Evolutionary conservation across 1,140 invertebrate species (phyloP), one percentile per base, ranked within the genome.

Genomic region (Drosophila orena): DNA sequence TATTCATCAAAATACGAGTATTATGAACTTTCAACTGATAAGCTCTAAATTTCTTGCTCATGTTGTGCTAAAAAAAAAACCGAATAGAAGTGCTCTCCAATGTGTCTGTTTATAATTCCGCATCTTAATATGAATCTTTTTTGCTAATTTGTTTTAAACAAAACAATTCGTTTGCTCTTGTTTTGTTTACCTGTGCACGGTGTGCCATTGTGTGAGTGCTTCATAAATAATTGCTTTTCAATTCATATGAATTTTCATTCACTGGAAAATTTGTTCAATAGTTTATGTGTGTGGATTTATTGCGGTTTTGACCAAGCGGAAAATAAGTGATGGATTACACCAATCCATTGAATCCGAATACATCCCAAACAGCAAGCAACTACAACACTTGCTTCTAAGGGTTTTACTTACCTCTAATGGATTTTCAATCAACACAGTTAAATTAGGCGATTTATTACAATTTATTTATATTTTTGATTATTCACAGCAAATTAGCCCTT

Each of bases 71-170:
- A 44, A 27, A 11, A 17, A 44, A 27, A 11, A 49, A 50, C 15
- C 6, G 2, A 27, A 4, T 1, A 14, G 10, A 6, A 24, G 37
- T 34, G 15, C 24, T 30, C 44, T 44, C n/a, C n/a, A n/a, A n/a
- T n/a, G n/a, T n/a, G n/a, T n/a, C 34, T 72, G 38, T 72, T 72
- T 72, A 72, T 71, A 58, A 50, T 56, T 24, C 14, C 35, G n/a
- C 50, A 15, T 38, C 49, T 55, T 49, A 54, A 35, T 54, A 66
- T 42, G 50, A 17, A n/a, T 7, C 42, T 12, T 40, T 47, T 17
- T 27, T 49, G 47, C 40, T 47, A 43, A 57, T 72, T 72, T 60
- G 30, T 50, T 72, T 72, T 60, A 60, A 49, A 44, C 47, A 59
- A 43, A 72, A 22, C 12, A 58, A 59, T 60, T 46, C 27, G 17